These are phyloP conservation scores for Bergia puertoricense DNA, from an alignment of 92 coral and sea anemone species.

Conservation along the genomic window DNA sequence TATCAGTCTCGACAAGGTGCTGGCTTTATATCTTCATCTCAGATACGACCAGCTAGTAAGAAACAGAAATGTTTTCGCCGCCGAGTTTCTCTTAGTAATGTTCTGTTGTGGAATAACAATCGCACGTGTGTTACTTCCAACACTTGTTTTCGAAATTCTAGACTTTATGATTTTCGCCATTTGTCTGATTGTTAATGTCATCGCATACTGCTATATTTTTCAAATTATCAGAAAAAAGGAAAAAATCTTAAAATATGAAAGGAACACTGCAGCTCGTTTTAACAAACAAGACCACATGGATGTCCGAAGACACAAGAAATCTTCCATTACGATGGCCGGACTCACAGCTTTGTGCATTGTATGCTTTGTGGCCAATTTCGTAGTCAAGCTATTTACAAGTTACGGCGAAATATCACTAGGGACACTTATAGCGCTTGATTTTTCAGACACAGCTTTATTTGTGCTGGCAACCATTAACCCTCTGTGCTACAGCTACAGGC, in stretches of 20 bases:
- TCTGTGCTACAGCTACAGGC: constrained; percentile 36
- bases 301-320: constrained; percentile 36
- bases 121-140: not conserved
- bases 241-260: not conserved
- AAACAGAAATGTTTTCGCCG: constrained; percentile 3
- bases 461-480: constrained; percentile 41
- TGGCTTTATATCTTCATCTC: constrained; percentile 16
- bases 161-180: constrained; percentile 25
- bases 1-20: constrained; percentile 29
- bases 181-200: constrained; percentile 4
- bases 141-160: not conserved
- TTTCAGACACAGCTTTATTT: constrained; percentile 43
- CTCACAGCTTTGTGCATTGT: constrained; percentile 11
- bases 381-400: constrained; percentile 22
- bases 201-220: constrained; percentile 32
- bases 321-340: constrained; percentile 34
- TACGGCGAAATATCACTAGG: constrained; percentile 10
- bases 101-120: constrained; percentile 28
- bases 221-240: constrained; percentile 29
- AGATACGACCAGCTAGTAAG: constrained; percentile 14
- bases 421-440: constrained; percentile 37
- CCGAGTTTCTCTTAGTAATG: not conserved
- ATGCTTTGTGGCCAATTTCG: constrained; percentile 25
- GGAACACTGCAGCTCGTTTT: constrained; percentile 30
- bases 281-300: constrained; percentile 18